Base-by-base conservation (phyloP, 2,888 invertebrate genomes). In the Rotaria socialis region DNA sequence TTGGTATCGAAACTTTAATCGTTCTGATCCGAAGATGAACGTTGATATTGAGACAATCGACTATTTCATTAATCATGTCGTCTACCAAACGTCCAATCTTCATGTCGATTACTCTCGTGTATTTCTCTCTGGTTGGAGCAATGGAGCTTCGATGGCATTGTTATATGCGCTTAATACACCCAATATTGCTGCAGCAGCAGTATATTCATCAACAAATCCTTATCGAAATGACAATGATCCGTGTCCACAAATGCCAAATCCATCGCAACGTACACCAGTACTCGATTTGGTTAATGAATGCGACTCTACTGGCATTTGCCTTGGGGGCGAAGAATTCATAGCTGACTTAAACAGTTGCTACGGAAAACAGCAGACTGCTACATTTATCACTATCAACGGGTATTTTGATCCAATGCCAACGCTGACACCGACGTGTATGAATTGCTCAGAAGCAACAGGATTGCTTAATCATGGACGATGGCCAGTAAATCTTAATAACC, bases 131-230 rank as follows among this genome's bases (percentile, higher is more conserved):
- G 60, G 60, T 60, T 60, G 60, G 60, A 60, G 24, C 11, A 60
- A 60, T 27, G 27, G 60, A 2, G 60, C 60, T 6, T 55, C 55
- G 19, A 55, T 55, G 55, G 55, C 55, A 55, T 55, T 55, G 55
- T 6, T 55, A 16, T 55, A 55, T 22, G 55, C 55, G 16, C 55
- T 55, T 22, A 55, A 55, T 55, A 55, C 55, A 55, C 55, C 55
- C 22, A 55, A 16, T 2, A 55, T 55, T 55, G 55, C 55, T 19
- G 55, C 55, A 19, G 27, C 60, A 60, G 60, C 60, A 3, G 27
- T 60, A 60, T 60, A 60, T 27, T 60, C 60, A 60, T 60, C 60
- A 60, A 60, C 60, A 1, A 60, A 60, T 60, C 60, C n/a, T n/a
- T 60, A 60, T 60, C n/a, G 8, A 60, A 60, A 60, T 11, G 27